Evolutionary conservation across 2,797 vertebrate genomes (phyloP).

Genomic region (Hypotaenidia philippensis): DNA sequence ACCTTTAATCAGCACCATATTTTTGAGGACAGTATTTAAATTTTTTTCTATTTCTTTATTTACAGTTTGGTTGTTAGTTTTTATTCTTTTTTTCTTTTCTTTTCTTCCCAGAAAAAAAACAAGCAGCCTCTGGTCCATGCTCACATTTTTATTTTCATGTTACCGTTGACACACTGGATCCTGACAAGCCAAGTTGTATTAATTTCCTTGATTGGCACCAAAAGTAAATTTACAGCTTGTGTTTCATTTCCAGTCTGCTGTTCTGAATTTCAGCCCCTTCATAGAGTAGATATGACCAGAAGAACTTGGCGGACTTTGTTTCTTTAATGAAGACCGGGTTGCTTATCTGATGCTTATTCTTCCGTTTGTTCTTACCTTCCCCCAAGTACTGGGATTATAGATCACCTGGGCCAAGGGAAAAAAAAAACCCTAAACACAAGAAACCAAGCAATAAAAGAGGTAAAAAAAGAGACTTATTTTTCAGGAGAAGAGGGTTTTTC

Average conservation of each 20-base stretch:
- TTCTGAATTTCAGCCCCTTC: constrained; percentile 13
- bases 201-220: constrained; percentile 23
- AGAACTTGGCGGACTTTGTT: not conserved
- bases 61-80: too few relatives aligned
- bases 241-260: constrained; percentile 32
- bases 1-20: constrained; percentile 34
- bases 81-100: not conserved
- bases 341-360: not conserved
- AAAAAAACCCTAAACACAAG: too few relatives aligned
- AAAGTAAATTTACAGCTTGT: not conserved
- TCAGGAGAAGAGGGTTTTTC: not conserved
- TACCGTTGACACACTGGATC: not conserved
- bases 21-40: constrained; percentile 4
- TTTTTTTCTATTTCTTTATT: not conserved
- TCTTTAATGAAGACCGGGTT: not conserved
- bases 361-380: not conserved
- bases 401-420: not conserved
- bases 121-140: not conserved
- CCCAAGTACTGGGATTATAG: not conserved
- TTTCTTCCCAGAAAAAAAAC: not conserved
- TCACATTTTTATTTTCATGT: constrained; percentile 23
- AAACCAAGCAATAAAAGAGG: too few relatives aligned
- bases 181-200: not conserved
- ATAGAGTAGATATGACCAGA: not conserved
- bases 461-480: not conserved